phyloP scores from a whole-genome alignment of 2,113 vertebrate species.

The Rhadina sibilatrix region DNA sequence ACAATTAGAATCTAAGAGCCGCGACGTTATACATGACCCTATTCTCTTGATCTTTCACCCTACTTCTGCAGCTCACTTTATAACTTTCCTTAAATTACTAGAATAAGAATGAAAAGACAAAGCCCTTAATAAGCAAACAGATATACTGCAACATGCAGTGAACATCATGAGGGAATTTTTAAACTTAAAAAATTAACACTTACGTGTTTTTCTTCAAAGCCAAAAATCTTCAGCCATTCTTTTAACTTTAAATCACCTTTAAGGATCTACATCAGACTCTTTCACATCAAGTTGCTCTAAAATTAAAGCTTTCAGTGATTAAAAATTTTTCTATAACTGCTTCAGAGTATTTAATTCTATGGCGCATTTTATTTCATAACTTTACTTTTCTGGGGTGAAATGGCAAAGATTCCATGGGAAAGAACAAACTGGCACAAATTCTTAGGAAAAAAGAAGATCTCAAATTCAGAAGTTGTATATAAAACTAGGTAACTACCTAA shows the following conservation, averaged over 20 bases:
- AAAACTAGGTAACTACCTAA: not conserved
- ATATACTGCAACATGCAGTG: not conserved
- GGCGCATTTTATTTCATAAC: not conserved
- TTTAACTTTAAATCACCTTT: not conserved
- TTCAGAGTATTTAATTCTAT: not conserved
- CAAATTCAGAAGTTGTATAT: not conserved
- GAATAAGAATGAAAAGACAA: not conserved
- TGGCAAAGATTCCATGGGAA: not conserved
- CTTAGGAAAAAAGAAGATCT: not conserved
- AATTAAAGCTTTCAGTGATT: not conserved
- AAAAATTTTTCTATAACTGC: not conserved
- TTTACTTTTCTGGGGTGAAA: not conserved
- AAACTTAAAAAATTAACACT: not conserved
- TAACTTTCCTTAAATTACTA: not conserved
- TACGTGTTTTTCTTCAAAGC: not conserved
- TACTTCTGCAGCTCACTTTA: not conserved
- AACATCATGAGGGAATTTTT: not conserved
- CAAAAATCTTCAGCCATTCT: not conserved
- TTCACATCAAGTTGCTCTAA: not conserved
- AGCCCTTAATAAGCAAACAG: not conserved
- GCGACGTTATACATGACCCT: no score
- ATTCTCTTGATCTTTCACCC: not conserved
- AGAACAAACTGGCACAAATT: not conserved
- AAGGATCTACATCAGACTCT: not conserved
- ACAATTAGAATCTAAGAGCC: not conserved